These are phyloP conservation scores for Seriola rivoliana DNA, from an alignment of 2,113 vertebrate genomes.

Conservation along the genomic window DNA sequence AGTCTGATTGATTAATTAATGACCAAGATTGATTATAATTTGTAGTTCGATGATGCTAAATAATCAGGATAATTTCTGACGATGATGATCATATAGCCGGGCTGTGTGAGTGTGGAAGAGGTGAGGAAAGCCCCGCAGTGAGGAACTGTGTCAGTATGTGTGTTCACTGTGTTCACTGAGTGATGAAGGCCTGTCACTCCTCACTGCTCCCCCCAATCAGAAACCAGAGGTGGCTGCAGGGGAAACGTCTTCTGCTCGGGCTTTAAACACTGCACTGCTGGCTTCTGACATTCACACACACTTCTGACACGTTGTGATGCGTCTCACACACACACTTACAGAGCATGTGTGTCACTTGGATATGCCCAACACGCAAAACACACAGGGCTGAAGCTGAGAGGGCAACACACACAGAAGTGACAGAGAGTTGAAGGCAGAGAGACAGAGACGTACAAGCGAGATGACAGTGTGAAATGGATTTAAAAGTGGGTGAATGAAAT, in stretches of 20 bases:
- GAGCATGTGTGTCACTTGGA: constrained; percentile 26
- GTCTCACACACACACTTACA: constrained; percentile 12
- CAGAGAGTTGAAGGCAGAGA: background rate
- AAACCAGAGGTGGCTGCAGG: constrained; percentile 36
- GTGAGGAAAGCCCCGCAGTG: constrained; percentile 27
- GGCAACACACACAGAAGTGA: background rate
- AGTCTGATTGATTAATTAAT: background rate
- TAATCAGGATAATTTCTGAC: background rate
- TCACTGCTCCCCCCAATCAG: constrained; percentile 33
- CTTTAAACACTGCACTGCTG: constrained; percentile 32
- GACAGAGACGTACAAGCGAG: background rate
- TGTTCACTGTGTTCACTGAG: constrained; percentile 42
- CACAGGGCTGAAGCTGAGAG: background rate
- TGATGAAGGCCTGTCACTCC: constrained; percentile 59
- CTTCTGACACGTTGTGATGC: constrained; percentile 34
- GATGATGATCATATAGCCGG: background rate
- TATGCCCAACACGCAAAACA: background rate
- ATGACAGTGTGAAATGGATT: constrained; percentile 3
- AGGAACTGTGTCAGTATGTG: constrained; percentile 35
- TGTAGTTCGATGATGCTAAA: background rate
- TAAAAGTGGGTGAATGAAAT: background rate
- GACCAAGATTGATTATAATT: background rate
- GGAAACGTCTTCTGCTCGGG: constrained; percentile 18
- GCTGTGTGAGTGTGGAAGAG: background rate
- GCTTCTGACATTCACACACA: constrained; percentile 41